Percentiles rank a stretch among this genome's conserved stretches.
Evolutionary conservation across 2,797 vertebrate species (phyloP).

Genomic region (Pampus argenteus): DNA sequence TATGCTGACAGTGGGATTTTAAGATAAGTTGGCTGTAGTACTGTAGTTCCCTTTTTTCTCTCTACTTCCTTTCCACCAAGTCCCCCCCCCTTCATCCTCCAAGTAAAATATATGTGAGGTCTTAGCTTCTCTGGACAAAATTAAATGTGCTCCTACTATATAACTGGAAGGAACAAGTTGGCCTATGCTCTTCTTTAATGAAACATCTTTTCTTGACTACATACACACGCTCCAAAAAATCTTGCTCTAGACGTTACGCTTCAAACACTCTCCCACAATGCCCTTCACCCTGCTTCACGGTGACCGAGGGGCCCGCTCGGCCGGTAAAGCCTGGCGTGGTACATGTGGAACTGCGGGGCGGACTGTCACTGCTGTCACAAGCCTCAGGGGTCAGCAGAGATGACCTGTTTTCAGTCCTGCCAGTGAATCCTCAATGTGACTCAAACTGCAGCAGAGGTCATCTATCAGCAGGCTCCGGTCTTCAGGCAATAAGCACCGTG

Average conservation of each 20-base stretch:
- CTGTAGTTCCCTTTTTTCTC: conserved; percentile 20
- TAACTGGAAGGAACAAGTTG: conserved; percentile 19
- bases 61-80: background rate
- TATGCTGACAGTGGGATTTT: conserved; percentile 66
- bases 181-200: conserved; percentile 18
- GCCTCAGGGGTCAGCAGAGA: conserved; percentile 51
- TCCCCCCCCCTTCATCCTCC: background rate
- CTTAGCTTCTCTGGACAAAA: conserved; percentile 32
- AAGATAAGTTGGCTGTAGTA: conserved; percentile 40
- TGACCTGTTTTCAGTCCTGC: conserved; percentile 54
- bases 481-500: conserved; percentile 59
- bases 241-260: conserved; percentile 17
- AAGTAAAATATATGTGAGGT: conserved; percentile 36
- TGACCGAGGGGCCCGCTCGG: background rate
- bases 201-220: conserved; percentile 10
- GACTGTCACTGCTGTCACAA: conserved; percentile 42
- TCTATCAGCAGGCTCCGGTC: conserved; percentile 57
- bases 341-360: conserved; percentile 23
- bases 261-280: conserved; percentile 18
- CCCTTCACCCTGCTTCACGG: conserved; percentile 45
- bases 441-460: conserved; percentile 66
- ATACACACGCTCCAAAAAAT: conserved; percentile 10
- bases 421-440: conserved; percentile 60
- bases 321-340: conserved; percentile 11
- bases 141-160: conserved; percentile 29